Evolutionary conservation across 1,140 invertebrate genomes (phyloP).

Genomic region (Colletes gigas): DNA sequence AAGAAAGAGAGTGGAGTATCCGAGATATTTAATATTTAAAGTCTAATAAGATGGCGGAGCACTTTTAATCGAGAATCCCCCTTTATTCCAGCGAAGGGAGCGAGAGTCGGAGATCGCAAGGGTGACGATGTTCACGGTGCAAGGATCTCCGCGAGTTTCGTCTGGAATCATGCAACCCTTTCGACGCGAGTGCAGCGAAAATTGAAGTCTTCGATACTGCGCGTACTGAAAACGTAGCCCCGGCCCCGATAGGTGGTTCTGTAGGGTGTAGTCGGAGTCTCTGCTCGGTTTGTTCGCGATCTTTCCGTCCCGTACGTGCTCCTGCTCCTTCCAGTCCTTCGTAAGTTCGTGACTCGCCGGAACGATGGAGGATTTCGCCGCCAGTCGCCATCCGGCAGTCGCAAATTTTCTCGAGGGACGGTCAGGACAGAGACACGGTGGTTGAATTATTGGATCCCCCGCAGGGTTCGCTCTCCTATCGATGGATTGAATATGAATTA

Average conservation of each 20-base stretch:
- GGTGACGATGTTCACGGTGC: not conserved
- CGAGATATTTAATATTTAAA: no score
- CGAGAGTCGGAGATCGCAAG: not conserved
- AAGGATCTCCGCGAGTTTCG: not conserved
- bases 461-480: constrained; percentile 29
- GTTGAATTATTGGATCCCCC: constrained; percentile 30
- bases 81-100: not conserved
- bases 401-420: constrained; percentile 25
- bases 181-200: not conserved
- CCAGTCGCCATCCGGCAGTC: not conserved
- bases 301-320: not conserved
- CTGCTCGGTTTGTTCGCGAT: constrained; percentile 22
- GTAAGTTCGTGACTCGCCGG: constrained; percentile 15
- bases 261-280: constrained; percentile 39
- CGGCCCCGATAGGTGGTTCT: constrained; percentile 15
- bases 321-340: constrained; percentile 13
- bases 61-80: constrained; percentile 5
- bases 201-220: constrained; percentile 58
- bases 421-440: constrained; percentile 14
- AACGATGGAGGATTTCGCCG: not conserved
- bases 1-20: no score
- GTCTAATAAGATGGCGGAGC: not conserved
- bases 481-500: constrained; percentile 43
- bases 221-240: constrained; percentile 66
- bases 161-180: constrained; percentile 24